These are phyloP conservation scores for Nebria brevicollis DNA, from an alignment of 2,888 invertebrate genomes.

Conservation along the genomic window DNA sequence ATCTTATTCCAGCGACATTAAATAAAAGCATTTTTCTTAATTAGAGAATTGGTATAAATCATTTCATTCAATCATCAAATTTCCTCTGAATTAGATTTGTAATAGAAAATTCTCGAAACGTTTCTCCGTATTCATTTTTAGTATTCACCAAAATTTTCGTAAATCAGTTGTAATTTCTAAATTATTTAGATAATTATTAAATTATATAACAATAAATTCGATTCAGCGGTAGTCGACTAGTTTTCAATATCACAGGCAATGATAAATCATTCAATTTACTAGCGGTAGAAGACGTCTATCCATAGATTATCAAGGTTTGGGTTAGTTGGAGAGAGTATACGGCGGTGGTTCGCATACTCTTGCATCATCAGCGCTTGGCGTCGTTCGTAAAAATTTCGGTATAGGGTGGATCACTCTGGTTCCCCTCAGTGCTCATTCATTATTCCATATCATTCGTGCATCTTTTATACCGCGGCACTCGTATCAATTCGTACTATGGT, in stretches of 20 bases:
- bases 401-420: not conserved
- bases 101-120: too few relatives aligned
- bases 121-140: too few relatives aligned
- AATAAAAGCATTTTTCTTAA: not conserved
- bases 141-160: too few relatives aligned
- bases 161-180: too few relatives aligned
- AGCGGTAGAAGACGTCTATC: not conserved
- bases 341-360: not conserved
- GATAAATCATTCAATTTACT: slow-evolving; percentile 15
- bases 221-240: too few relatives aligned
- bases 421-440: slow-evolving; percentile 32
- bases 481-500: slow-evolving; percentile 16
- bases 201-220: too few relatives aligned
- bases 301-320: not conserved
- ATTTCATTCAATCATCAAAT: not conserved
- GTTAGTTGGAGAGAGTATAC: not conserved
- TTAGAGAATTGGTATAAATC: not conserved
- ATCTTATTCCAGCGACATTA: not conserved
- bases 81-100: not conserved
- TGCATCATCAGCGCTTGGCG: not conserved
- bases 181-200: too few relatives aligned
- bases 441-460: slow-evolving; percentile 35
- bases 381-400: not conserved
- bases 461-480: slow-evolving; percentile 25
- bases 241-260: slow-evolving; percentile 8